phyloP scores from a whole-genome alignment of 2,888 invertebrate genomes.

The Platerodrilus igneus region DNA sequence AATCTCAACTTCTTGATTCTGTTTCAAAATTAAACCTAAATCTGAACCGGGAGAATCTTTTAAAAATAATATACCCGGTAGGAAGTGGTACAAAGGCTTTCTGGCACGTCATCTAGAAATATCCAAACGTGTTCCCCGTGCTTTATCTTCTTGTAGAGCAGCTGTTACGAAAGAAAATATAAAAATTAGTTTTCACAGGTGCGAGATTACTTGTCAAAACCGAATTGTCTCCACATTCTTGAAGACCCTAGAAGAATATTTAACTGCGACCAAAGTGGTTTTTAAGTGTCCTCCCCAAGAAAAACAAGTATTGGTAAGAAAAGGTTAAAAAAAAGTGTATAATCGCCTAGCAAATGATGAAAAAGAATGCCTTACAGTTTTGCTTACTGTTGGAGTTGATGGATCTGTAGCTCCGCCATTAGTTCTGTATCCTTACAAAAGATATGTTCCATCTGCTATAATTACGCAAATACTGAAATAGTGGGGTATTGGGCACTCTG shows the following conservation, averaged over 20 bases:
- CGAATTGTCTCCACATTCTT: slow-evolving; percentile 27
- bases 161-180: neutral
- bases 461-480: slow-evolving; percentile 31
- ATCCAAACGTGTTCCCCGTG: neutral
- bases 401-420: slow-evolving; percentile 15
- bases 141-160: neutral
- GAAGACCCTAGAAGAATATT: slow-evolving; percentile 32
- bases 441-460: slow-evolving; percentile 31
- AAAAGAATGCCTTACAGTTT: slow-evolving; percentile 29
- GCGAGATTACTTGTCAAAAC: slow-evolving; percentile 29
- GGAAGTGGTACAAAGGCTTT: too few relatives aligned
- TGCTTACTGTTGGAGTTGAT: slow-evolving; percentile 25
- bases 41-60: too few relatives aligned
- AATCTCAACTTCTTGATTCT: too few relatives aligned
- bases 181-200: slow-evolving; percentile 34
- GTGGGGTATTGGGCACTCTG: slow-evolving; percentile 42
- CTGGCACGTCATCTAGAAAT: too few relatives aligned
- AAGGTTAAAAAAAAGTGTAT: slow-evolving; percentile 33
- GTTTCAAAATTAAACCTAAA: too few relatives aligned
- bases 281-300: slow-evolving; percentile 39
- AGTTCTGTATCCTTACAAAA: slow-evolving; percentile 32
- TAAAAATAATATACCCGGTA: too few relatives aligned
- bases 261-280: slow-evolving; percentile 39
- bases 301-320: slow-evolving; percentile 33
- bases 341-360: slow-evolving; percentile 29